These are phyloP conservation scores for Synanthedon formicaeformis DNA, from an alignment of 2,888 invertebrate species.

Conservation along the genomic window DNA sequence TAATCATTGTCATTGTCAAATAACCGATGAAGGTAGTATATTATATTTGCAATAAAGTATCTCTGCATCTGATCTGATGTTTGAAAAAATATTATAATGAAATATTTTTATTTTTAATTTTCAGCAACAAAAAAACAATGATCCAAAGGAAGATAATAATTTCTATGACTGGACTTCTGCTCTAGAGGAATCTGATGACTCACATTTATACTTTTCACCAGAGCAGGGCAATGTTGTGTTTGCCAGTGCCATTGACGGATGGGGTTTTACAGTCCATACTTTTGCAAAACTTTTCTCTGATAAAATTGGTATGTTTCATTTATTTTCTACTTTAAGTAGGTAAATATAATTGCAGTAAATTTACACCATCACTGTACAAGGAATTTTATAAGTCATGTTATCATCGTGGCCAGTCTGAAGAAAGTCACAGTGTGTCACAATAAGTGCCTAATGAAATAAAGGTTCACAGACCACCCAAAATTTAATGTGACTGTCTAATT, in stretches of 20 bases:
- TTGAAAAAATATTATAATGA: background rate
- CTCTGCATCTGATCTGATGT: too few species aligned
- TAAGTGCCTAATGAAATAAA: too few species aligned
- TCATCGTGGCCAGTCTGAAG: too few species aligned
- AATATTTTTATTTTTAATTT: background rate
- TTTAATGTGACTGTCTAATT: background rate
- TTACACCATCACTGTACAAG: too few species aligned
- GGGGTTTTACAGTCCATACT: slow-evolving; percentile 82
- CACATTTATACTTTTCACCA: slow-evolving; percentile 92
- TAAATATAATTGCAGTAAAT: background rate
- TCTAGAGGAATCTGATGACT: slow-evolving; percentile 86
- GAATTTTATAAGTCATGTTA: too few species aligned
- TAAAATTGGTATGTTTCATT: slow-evolving; percentile 68
- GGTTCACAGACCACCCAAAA: background rate
- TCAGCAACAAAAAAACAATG: slow-evolving; percentile 29
- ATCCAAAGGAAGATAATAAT: slow-evolving; percentile 40
- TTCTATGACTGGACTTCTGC: slow-evolving; percentile 82
- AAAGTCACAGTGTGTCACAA: too few species aligned
- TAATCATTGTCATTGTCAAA: too few species aligned
- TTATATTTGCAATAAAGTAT: too few species aligned
- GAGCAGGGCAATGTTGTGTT: slow-evolving; percentile 96
- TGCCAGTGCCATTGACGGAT: slow-evolving; percentile 95
- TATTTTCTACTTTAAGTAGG: background rate
- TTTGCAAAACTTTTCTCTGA: slow-evolving; percentile 84
- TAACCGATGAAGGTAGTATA: too few species aligned